phyloP scores from a whole-genome alignment of 2,797 vertebrate genomes.

The Pempheris klunzingeri region DNA sequence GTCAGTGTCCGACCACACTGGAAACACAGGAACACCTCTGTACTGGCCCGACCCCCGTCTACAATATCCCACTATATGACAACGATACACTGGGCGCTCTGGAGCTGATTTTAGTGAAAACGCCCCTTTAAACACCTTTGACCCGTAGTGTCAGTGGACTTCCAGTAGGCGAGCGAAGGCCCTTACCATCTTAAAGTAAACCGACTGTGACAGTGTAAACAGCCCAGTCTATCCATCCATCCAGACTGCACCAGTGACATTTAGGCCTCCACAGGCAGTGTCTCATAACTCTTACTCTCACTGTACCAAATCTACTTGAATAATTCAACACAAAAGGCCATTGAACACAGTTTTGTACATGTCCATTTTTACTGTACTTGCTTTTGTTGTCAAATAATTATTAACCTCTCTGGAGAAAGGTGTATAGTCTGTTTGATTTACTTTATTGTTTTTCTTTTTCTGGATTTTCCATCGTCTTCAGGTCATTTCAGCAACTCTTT shows the following conservation, averaged over 20 bases:
- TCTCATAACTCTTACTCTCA: slow-evolving; percentile 74
- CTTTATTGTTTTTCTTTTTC: slow-evolving; percentile 36
- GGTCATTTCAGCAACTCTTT: slow-evolving; percentile 73
- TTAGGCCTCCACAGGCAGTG: slow-evolving; percentile 66
- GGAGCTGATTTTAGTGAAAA: slow-evolving; percentile 54
- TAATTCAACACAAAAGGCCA: slow-evolving; percentile 83
- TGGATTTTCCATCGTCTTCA: slow-evolving; percentile 71
- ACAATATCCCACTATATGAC: slow-evolving; percentile 48
- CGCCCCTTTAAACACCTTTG: slow-evolving; percentile 61
- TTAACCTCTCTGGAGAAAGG: slow-evolving; percentile 69
- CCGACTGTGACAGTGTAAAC: slow-evolving; percentile 53
- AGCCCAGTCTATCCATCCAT: slow-evolving; percentile 63
- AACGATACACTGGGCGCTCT: slow-evolving; percentile 49
- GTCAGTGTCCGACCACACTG: slow-evolving; percentile 80
- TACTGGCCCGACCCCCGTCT: slow-evolving; percentile 53
- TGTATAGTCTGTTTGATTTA: slow-evolving; percentile 63
- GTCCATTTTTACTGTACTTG: slow-evolving; percentile 82
- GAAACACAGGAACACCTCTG: slow-evolving; percentile 69
- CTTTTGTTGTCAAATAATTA: slow-evolving; percentile 76
- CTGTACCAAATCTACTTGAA: slow-evolving; percentile 90
- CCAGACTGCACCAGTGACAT: slow-evolving; percentile 67
- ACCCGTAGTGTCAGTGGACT: slow-evolving; percentile 54
- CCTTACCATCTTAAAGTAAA: slow-evolving; percentile 52
- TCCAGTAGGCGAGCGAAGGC: slow-evolving; percentile 52
- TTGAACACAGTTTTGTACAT: slow-evolving; percentile 84